Evolutionary conservation across 2,888 invertebrate species (phyloP).

Genomic region (Octonoba sinensis): DNA sequence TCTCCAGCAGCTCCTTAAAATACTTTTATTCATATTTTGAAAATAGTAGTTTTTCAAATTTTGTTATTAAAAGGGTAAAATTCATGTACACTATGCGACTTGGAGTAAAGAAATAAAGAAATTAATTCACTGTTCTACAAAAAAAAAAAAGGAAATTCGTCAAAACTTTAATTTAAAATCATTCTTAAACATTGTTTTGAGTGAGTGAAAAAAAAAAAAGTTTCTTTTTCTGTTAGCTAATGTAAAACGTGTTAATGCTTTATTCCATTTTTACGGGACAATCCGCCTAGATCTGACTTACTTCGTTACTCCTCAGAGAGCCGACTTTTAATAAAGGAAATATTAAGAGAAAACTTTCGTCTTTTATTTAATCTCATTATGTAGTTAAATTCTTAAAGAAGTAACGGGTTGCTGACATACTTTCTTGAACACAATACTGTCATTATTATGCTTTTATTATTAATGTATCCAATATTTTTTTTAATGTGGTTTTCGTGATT

Average conservation of each 20-base stretch:
- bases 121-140: too few species aligned
- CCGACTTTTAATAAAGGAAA: conserved; percentile 1
- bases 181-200: neutral
- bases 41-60: too few species aligned
- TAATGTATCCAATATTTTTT: neutral
- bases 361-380: conserved; percentile 2
- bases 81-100: too few species aligned
- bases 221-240: neutral
- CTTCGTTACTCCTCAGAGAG: neutral
- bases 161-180: too few species aligned
- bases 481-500: neutral
- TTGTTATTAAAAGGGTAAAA: too few species aligned
- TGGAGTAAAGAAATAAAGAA: too few species aligned
- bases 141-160: too few species aligned
- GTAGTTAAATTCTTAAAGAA: conserved; percentile 3
- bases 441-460: neutral
- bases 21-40: too few species aligned
- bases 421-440: neutral
- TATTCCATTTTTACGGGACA: too few species aligned
- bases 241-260: too few species aligned
- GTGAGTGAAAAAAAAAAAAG: neutral
- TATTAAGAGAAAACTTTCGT: conserved; percentile 3
- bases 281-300: neutral
- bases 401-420: neutral
- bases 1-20: too few species aligned